Percentiles rank a stretch among this genome's conserved stretches.
Conservation (phyloP, 2,113 vertebrate genomes). For the Andinoacara biseriatus region DNA sequence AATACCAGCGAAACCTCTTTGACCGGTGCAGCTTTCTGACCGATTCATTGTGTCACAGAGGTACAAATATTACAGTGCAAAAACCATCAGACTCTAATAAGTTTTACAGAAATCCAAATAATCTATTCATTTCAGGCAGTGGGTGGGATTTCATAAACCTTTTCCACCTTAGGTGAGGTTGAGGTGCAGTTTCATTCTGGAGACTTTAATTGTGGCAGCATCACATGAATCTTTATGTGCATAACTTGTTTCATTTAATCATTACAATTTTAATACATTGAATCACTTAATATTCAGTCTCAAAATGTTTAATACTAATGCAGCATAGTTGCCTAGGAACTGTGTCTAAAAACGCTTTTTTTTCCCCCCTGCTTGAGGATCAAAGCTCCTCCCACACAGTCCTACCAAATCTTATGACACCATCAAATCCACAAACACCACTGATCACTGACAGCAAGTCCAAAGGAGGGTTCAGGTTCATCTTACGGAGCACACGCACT, state of each 20-base stretch:
- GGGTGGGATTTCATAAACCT: neutral
- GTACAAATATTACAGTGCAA: neutral
- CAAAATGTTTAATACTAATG: neutral
- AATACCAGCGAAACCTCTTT: slow-evolving; percentile 9
- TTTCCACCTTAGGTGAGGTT: accelerated
- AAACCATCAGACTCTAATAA: neutral
- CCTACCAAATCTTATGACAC: neutral
- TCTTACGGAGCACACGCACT: neutral
- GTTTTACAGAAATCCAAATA: neutral
- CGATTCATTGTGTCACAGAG: neutral
- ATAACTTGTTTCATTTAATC: neutral
- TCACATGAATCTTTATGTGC: neutral
- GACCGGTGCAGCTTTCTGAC: neutral
- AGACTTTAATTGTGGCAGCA: neutral
- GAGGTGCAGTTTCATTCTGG: neutral
- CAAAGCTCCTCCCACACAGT: neutral
- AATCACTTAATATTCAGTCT: neutral
- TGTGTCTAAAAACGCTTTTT: neutral
- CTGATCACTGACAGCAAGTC: neutral
- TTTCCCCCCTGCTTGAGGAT: neutral
- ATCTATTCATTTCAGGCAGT: neutral
- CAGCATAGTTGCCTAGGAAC: neutral
- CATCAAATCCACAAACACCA: neutral
- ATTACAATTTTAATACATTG: neutral
- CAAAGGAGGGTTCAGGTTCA: neutral